Conservation (phyloP, 2,797 vertebrate genomes). For the Heteromormyrus szaboi region DNA sequence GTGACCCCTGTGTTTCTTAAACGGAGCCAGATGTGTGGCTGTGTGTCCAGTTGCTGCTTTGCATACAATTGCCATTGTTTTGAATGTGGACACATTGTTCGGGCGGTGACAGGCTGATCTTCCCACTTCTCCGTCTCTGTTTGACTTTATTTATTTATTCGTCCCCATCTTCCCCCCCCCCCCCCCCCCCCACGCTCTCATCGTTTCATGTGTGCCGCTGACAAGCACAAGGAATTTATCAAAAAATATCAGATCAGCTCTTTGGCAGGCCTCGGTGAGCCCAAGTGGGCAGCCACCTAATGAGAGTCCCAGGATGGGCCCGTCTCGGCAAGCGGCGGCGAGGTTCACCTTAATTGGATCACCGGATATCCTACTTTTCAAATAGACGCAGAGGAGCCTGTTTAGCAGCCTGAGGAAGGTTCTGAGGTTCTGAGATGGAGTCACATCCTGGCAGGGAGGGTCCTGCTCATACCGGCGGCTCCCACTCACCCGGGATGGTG, state of each 20-base stretch:
- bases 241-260: slow-evolving; percentile 3
- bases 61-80: slow-evolving; percentile 29
- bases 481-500: not conserved
- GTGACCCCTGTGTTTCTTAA: not conserved
- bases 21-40: not conserved
- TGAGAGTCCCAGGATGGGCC: not conserved
- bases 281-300: not conserved
- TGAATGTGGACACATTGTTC: slow-evolving; percentile 21
- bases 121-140: not conserved
- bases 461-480: not conserved
- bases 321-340: not conserved
- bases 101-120: slow-evolving; percentile 11
- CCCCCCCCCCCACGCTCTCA: not conserved
- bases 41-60: slow-evolving; percentile 16
- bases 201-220: slow-evolving; percentile 14
- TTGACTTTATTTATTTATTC: slow-evolving; percentile 9
- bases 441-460: not conserved
- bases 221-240: slow-evolving; percentile 17
- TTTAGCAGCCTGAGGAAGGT: not conserved
- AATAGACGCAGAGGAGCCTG: not conserved
- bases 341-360: not conserved
- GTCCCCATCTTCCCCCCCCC: not conserved
- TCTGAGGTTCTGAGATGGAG: not conserved
- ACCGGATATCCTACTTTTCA: not conserved
- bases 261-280: not conserved